Conservation (phyloP, 2,888 invertebrate genomes). For the Synanthedon vespiformis region DNA sequence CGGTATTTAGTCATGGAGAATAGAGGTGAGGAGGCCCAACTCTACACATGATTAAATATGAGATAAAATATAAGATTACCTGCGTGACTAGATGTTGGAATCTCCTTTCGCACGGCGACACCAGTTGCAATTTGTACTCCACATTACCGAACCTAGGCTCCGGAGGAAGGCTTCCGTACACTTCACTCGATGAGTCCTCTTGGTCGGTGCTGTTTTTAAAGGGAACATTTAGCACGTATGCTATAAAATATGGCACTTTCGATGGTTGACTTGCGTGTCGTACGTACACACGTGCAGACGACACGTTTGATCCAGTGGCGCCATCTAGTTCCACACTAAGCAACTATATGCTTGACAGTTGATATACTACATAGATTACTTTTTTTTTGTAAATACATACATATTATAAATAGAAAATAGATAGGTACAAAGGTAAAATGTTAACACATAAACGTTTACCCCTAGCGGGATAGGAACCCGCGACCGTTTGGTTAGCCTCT, state of each 20-base stretch:
- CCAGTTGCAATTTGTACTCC: slow-evolving; percentile 95
- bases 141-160: slow-evolving; percentile 95
- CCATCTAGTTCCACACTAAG: no score
- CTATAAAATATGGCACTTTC: not conserved
- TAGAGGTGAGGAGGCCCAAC: no score
- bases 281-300: not conserved
- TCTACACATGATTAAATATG: no score
- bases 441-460: no score
- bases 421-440: no score
- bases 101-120: slow-evolving; percentile 89
- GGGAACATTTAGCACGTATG: not conserved
- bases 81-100: slow-evolving; percentile 96
- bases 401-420: no score
- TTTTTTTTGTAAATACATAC: no score
- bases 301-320: not conserved
- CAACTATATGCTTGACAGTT: no score
- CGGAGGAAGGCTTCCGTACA: slow-evolving; percentile 77
- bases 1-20: no score
- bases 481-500: no score
- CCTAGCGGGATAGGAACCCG: no score
- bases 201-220: slow-evolving; percentile 40
- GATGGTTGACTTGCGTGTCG: not conserved
- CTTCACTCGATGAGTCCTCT: slow-evolving; percentile 51
- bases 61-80: slow-evolving; percentile 46
- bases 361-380: no score